Evolutionary conservation across 2,113 vertebrate species (phyloP).

Genomic region (Paracanthobrama guichenoti): DNA sequence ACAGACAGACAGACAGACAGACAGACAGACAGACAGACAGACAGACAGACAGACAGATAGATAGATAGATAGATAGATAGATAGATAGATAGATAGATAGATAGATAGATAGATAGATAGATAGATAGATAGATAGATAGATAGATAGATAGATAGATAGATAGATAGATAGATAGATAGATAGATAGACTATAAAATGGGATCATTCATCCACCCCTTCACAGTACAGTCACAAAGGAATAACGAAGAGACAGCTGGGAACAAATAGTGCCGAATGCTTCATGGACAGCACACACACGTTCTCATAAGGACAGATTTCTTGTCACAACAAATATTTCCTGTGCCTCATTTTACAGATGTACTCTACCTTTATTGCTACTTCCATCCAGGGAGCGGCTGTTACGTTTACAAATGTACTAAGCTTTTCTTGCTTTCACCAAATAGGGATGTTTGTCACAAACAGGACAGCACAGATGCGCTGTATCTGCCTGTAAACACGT

Average conservation of each 20-base stretch:
- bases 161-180: too few species aligned
- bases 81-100: too few species aligned
- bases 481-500: background rate
- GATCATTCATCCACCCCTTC: background rate
- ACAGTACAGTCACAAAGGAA: background rate
- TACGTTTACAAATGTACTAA: background rate
- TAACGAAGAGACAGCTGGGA: background rate
- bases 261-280: slow-evolving; percentile 17
- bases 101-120: too few species aligned
- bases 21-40: background rate
- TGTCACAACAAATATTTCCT: background rate
- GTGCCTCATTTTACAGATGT: background rate
- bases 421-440: background rate
- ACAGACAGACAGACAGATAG: background rate
- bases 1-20: background rate
- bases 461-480: background rate
- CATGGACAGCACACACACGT: slow-evolving; percentile 60
- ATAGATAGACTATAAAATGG: too few species aligned
- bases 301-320: background rate
- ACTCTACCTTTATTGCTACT: slow-evolving; percentile 14
- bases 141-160: too few species aligned
- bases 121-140: too few species aligned
- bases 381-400: slow-evolving; percentile 9
- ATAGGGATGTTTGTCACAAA: background rate
- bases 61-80: background rate